Base-by-base conservation (phyloP, 2,888 invertebrate species). In the Chironomus tentans region DNA sequence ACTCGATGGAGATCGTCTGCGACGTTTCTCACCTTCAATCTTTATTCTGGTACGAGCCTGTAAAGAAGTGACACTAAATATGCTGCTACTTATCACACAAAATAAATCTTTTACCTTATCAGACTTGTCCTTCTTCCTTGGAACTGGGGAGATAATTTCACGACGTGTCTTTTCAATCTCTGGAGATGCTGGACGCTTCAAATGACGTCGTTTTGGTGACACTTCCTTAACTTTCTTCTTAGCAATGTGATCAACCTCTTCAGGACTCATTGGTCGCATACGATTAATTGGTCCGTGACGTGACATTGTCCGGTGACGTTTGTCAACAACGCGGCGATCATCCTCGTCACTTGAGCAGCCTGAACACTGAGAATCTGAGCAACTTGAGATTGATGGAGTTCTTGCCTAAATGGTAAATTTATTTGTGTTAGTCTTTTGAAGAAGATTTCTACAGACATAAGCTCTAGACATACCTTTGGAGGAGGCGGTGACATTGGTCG, bases 291-390 rank as follows among this genome's bases (percentile, higher is more conserved):
- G 72, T 10, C 68, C 73, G 22, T 62, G 46, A 73, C 69, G 76
- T 4, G 65, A 28, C 7, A 56, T 22, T n/a, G 15, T 21, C 12
- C 15, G 15, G 12, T 28, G 10, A 18, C 50, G 21, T 15, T 69
- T 48, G 47, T 47, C 61, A 4, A 61, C 13, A 6, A 50, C 5
- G 0, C 72, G 24, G 15, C 62, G 28, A 62, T 62, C 72, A 28
- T 72, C 72, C 1, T 61, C 72, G 15, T 61, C 85, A 5, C 91
- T 92, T 0, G 92, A 92, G 81, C 93, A 93, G 0, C 93, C 92
- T 0, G 93, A 93, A 80, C 93, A 93, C 0, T 92, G 92, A 80
- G 92, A 91, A 80, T 93, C 93, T 0, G 93, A 92, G 81, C 93
- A 93, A 79, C 92, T 92, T 85, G 92, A 92, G 69, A 89, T 88